Base-by-base conservation (phyloP, 1,140 invertebrate species). In the Alviniconcha marisindica region DNA sequence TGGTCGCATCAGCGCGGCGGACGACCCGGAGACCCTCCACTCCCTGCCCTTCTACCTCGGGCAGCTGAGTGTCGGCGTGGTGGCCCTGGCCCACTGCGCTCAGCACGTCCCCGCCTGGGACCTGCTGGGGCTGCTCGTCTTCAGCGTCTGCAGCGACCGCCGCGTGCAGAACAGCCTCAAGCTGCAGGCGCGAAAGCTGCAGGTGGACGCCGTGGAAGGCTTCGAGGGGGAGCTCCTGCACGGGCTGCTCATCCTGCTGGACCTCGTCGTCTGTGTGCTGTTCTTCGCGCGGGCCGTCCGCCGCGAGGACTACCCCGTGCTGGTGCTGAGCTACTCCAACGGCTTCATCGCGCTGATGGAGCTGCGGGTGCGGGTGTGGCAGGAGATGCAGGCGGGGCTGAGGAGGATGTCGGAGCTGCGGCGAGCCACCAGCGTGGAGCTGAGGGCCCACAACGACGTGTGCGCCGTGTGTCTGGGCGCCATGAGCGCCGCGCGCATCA, bases 401-500 rank as follows among this genome's bases (percentile, higher is more conserved):
- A 1, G 38, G 36, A 38, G 48, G n/a, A 36, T 82, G 54, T 15
- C 31, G 14, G 44, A 73, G 40, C 44, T 56, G n/a, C 69, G 81
- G 0, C n/a, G 48, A 3, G 81, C 81, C 48, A 74, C 81, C 24
- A 7, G 33, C 31, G 71, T 38, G 14, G 81, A 82, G 51, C 81
- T 82, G 42, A 54, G 40, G 69, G 10, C 24, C 4, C 81, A 82
- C 71, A 63, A 82, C 33, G 81, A 82, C 66, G 51, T 82, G 38
- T 82, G 81, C 56, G 69, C 81, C n/a, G 48, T 82, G 33, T 82
- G 81, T 60, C 81, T 82, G 38, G 69, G 69, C 33, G 21, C 28
- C 71, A 82, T 82, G 81, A 76, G 44, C 24, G 73, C 73, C 24
- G 81, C 71, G 5, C n/a, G 81, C 12, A 51, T 82, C n/a, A 82